Conservation (phyloP, 2,888 invertebrate species). For the Heteromyza rotundicornis region DNA sequence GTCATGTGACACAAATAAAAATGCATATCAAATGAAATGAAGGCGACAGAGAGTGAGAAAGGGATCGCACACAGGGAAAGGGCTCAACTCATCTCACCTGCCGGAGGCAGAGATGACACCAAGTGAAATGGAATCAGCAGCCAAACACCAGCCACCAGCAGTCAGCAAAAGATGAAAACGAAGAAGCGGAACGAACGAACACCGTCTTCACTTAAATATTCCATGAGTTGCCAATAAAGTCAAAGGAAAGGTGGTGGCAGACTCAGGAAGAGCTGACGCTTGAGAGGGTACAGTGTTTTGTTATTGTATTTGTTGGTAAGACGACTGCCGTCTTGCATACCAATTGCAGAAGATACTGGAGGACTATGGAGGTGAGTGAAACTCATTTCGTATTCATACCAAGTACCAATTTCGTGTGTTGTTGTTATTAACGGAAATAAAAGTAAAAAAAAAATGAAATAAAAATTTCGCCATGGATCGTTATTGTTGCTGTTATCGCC, state of each 20-base stretch:
- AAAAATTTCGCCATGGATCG: conserved; percentile 23
- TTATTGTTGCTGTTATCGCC: not conserved
- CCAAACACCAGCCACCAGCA: too few relatives aligned
- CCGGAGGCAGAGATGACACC: too few relatives aligned
- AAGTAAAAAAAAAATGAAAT: conserved; percentile 22
- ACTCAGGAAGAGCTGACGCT: too few relatives aligned
- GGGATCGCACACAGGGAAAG: not conserved
- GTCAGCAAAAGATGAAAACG: not conserved
- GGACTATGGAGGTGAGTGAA: too few relatives aligned
- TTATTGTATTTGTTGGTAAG: too few relatives aligned
- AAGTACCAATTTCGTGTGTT: conserved; percentile 54
- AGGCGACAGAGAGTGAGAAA: not conserved
- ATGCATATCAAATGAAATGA: conserved; percentile 49
- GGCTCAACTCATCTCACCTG: not conserved
- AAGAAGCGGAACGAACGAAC: not conserved
- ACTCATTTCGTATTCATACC: conserved; percentile 58
- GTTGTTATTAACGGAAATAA: conserved; percentile 29
- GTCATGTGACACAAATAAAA: conserved; percentile 53
- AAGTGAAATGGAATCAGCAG: too few relatives aligned
- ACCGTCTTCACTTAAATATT: conserved; percentile 41
- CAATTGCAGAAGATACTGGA: conserved; percentile 35
- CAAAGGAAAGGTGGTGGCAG: conserved; percentile 14
- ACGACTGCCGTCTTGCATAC: conserved; percentile 39
- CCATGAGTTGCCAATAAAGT: conserved; percentile 58
- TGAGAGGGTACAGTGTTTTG: too few relatives aligned